These are phyloP conservation scores for Buathra laborator DNA, from an alignment of 2,888 invertebrate genomes.

Conservation along the genomic window DNA sequence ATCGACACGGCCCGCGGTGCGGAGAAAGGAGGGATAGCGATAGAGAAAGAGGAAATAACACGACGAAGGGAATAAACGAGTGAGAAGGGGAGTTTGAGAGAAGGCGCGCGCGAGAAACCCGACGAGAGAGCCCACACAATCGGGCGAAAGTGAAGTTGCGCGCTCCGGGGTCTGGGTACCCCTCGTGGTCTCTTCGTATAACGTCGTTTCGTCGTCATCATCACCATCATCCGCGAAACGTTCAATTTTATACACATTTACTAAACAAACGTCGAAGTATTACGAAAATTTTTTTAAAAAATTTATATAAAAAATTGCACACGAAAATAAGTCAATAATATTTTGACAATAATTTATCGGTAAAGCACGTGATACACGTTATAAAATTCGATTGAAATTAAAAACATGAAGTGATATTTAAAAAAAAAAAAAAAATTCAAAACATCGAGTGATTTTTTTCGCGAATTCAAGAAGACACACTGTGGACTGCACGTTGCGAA, in stretches of 20 bases:
- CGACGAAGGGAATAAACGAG: constrained; percentile 37
- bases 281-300: not conserved
- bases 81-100: constrained; percentile 42
- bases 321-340: not conserved
- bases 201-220: constrained; percentile 1
- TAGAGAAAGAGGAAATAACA: constrained; percentile 35
- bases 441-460: too few relatives aligned
- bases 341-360: too few relatives aligned
- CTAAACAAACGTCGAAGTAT: not conserved
- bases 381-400: not conserved
- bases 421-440: too few relatives aligned
- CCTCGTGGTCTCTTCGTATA: constrained; percentile 61
- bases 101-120: constrained; percentile 47
- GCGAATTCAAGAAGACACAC: too few relatives aligned
- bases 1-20: constrained; percentile 3
- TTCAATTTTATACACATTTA: not conserved
- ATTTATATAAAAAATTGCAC: not conserved
- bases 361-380: too few relatives aligned
- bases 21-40: constrained; percentile 47
- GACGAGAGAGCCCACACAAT: constrained; percentile 54
- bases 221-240: constrained; percentile 40
- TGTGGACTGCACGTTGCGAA: not conserved
- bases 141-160: constrained; percentile 73
- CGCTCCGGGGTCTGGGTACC: constrained; percentile 55
- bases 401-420: not conserved